Evolutionary conservation across 2,113 vertebrate species (phyloP), one percentile per base, ranked within the genome.

Genomic region (Bagarius yarrelli): DNA sequence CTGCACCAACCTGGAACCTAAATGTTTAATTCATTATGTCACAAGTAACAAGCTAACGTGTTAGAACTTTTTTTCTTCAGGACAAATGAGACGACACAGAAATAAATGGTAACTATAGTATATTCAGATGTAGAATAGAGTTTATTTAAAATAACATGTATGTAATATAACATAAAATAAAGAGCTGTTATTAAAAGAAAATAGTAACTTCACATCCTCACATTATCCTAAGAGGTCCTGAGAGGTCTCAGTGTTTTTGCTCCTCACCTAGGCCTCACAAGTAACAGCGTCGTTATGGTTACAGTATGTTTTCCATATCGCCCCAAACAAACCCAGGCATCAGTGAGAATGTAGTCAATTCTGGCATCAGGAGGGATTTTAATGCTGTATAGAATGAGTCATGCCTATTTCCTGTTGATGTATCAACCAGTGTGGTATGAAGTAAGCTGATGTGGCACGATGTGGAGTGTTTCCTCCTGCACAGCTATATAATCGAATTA

Each of bases 401-500:
- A 76, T 79, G 25, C 50, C 40, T 55, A 79, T 60, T 66, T 63
- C 50, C 76, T 59, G 52, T 63, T 53, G 8, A 32, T 23, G 15
- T 16, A n/a, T 57, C 53, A 70, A 64, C 59, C 13, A 63, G 30
- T 52, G 56, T 40, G 27, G 67, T 50, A 53, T 53, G 76, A 40
- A n/a, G 50, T 44, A 53, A 75, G 34, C 50, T 19, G 25, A 75
- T 15, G 11, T 57, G 71, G 30, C 56, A 80, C 47, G 6, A 40
- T 6, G 36, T 40, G 36, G 52, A 61, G 56, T 47, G 57, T 61
- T 64, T 61, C 27, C 53, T 5, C 75, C 5, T 77, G 78, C 78
- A 77, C 69, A 67, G 59, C 53, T 60, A 83, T 52, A 15, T 76
- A 67, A 82, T 81, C 59, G 27, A 55, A 55, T 72, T 53, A 72